A percentile compares a stretch with the other conserved stretches of the same genome.
Conservation (phyloP, 2,113 vertebrate genomes). For the Smithornis capensis region DNA sequence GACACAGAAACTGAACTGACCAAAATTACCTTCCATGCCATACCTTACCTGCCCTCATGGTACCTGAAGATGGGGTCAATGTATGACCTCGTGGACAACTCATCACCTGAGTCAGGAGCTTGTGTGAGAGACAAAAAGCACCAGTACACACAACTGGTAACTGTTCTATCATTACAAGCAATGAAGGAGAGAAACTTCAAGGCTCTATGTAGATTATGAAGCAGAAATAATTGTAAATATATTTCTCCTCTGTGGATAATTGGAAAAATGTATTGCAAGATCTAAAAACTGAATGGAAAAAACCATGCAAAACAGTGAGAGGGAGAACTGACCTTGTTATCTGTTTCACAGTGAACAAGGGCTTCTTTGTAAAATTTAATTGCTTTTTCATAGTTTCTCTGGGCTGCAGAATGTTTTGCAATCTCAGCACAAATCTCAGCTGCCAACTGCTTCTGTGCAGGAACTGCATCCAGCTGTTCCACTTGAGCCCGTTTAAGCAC, state of each 20-base stretch:
- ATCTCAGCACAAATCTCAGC: constrained; percentile 96
- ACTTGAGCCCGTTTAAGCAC: constrained; percentile 90
- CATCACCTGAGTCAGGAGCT: neutral
- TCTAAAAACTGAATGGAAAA: neutral
- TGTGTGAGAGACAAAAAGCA: neutral
- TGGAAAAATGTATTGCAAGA: constrained; percentile 63
- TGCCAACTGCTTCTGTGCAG: constrained; percentile 88
- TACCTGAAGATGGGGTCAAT: neutral
- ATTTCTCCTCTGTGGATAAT: constrained; percentile 31
- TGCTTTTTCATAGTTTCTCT: constrained; percentile 92
- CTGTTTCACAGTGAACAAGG: constrained; percentile 93
- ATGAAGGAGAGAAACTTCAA: neutral
- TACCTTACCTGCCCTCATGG: neutral
- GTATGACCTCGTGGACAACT: neutral
- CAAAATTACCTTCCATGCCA: neutral
- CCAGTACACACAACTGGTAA: neutral
- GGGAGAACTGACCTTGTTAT: constrained; percentile 88
- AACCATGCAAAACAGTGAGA: constrained; percentile 5
- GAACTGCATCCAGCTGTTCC: constrained; percentile 89
- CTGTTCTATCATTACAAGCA: neutral
- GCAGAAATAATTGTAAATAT: neutral
- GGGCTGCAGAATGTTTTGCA: constrained; percentile 90
- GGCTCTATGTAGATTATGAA: neutral
- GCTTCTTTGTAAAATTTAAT: constrained; percentile 99
- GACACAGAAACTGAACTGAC: neutral